Conservation (phyloP, 2,113 vertebrate species). For the Hippoglossus stenolepis region DNA sequence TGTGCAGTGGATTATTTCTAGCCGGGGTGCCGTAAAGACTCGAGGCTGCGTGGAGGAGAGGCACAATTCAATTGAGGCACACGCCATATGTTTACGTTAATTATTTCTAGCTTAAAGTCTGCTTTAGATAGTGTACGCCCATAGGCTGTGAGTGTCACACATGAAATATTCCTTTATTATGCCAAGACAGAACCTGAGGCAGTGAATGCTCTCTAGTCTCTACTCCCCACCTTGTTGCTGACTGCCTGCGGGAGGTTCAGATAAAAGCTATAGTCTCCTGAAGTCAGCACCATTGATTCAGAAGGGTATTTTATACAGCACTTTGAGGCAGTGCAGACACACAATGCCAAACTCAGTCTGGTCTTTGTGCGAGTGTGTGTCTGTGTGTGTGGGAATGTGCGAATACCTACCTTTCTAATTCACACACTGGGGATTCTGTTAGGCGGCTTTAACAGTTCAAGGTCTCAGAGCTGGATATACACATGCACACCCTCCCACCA, state of each 20-base stretch:
- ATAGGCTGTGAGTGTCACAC: conserved; percentile 63
- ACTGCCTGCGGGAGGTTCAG: conserved; percentile 66
- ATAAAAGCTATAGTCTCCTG: conserved; percentile 70
- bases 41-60: conserved; percentile 13
- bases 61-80: conserved; percentile 39
- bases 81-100: conserved; percentile 71
- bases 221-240: conserved; percentile 62
- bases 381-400: conserved; percentile 1
- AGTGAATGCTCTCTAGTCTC: conserved; percentile 56
- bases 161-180: conserved; percentile 76
- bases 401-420: conserved; percentile 37
- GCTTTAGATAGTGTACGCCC: conserved; percentile 62
- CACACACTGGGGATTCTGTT: conserved; percentile 13
- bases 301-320: conserved; percentile 59
- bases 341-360: conserved; percentile 39
- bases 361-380: neutral
- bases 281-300: conserved; percentile 72
- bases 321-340: conserved; percentile 37
- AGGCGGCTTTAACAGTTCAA: conserved; percentile 25
- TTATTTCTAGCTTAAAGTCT: conserved; percentile 70
- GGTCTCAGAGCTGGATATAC: conserved; percentile 20
- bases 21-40: conserved; percentile 20
- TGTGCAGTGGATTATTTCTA: conserved; percentile 69
- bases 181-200: conserved; percentile 67
- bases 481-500: neutral